Conservation (phyloP, 2,797 vertebrate species). For the Sebastes reedi region DNA sequence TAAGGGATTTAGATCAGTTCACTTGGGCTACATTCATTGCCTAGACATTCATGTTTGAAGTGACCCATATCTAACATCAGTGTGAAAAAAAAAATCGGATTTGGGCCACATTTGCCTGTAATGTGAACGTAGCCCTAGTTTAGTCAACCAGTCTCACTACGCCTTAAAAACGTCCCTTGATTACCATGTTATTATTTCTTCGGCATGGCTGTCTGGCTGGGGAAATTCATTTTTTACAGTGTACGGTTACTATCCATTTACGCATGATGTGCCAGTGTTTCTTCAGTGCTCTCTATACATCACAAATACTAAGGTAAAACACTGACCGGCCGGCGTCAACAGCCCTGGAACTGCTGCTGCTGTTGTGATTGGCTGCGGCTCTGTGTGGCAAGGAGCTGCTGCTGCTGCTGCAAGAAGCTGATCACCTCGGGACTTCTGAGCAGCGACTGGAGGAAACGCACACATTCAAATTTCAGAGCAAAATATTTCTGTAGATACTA, state of each 20-base stretch:
- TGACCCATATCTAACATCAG: too few species aligned
- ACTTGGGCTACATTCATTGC: too few species aligned
- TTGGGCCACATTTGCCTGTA: not conserved
- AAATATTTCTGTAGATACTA: not conserved
- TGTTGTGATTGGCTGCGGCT: slow-evolving; percentile 84
- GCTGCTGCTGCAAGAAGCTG: slow-evolving; percentile 95
- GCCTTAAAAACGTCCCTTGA: not conserved
- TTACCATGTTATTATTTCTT: not conserved
- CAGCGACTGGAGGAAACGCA: slow-evolving; percentile 84
- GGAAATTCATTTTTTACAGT: slow-evolving; percentile 13
- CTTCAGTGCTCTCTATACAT: not conserved
- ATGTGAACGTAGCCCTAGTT: not conserved
- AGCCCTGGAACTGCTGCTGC: slow-evolving; percentile 86
- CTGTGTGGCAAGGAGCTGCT: slow-evolving; percentile 91
- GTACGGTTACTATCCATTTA: not conserved
- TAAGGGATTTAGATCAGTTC: not conserved
- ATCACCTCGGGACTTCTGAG: slow-evolving; percentile 97
- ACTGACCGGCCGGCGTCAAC: slow-evolving; percentile 41
- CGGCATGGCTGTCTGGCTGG: not conserved
- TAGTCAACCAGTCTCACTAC: not conserved
- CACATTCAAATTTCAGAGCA: slow-evolving; percentile 1
- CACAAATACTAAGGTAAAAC: not conserved
- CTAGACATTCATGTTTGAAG: too few species aligned
- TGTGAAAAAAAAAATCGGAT: not conserved
- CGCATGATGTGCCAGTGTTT: not conserved